phyloP scores from a whole-genome alignment of 2,888 invertebrate genomes.

The Aelia acuminata region DNA sequence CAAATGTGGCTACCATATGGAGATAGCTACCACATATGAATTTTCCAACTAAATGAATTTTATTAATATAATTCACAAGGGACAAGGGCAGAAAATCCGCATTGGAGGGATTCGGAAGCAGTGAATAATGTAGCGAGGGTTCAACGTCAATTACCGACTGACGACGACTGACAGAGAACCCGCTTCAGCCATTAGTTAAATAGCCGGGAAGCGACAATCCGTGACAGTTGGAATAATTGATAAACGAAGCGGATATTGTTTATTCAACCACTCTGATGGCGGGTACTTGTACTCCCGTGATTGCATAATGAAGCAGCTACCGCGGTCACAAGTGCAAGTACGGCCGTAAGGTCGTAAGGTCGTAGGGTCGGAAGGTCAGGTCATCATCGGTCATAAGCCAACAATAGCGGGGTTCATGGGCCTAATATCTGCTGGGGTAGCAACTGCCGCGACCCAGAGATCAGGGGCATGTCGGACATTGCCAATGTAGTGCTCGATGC shows the following conservation, averaged over 20 bases:
- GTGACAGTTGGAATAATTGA: constrained; percentile 56
- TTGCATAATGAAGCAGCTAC: constrained; percentile 6
- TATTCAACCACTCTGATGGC: constrained; percentile 52
- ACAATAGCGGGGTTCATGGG: neutral
- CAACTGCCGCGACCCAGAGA: neutral
- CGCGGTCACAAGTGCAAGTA: constrained; percentile 47
- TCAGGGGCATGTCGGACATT: neutral
- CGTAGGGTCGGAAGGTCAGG: constrained; percentile 39
- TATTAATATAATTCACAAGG: neutral
- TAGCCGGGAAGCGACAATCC: constrained; percentile 54
- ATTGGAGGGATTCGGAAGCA: constrained; percentile 22
- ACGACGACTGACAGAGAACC: constrained; percentile 50
- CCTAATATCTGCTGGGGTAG: neutral
- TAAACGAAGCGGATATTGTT: constrained; percentile 52
- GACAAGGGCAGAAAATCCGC: constrained; percentile 25
- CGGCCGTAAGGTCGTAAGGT: constrained; percentile 3
- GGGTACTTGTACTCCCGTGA: constrained; percentile 48
- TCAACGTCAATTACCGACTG: constrained; percentile 52
- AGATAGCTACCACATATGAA: neutral
- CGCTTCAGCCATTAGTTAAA: constrained; percentile 54
- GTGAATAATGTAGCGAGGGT: constrained; percentile 52
- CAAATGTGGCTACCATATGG: neutral
- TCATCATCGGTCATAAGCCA: neutral
- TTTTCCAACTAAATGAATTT: constrained; percentile 15
- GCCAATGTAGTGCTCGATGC: neutral